Conservation (phyloP, 2,113 vertebrate species). For the Octodon degus region DNA sequence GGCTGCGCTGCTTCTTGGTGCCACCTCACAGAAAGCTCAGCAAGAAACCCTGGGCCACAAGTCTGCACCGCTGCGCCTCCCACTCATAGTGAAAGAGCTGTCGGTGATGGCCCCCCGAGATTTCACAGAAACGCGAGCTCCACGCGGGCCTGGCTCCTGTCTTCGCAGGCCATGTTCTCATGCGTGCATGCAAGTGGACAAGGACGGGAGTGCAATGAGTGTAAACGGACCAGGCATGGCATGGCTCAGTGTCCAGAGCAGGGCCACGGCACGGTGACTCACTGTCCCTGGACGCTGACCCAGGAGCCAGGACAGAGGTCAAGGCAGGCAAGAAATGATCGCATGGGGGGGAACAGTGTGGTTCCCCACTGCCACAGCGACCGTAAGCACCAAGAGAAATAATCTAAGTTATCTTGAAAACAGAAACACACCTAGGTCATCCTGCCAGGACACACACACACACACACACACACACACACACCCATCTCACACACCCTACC, state of each 20-base stretch:
- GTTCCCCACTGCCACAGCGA: not conserved
- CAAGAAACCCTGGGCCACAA: not conserved
- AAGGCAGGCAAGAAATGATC: not conserved
- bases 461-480: too few species aligned
- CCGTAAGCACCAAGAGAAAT: conserved; percentile 65
- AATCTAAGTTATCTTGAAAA: not conserved
- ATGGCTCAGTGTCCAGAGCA: not conserved
- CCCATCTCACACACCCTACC: conserved; percentile 1
- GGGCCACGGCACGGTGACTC: not conserved
- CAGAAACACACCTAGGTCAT: not conserved
- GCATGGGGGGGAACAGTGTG: not conserved
- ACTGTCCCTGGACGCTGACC: accelerated
- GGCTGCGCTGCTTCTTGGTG: accelerated
- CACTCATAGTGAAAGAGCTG: conserved; percentile 21
- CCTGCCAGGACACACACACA: not conserved
- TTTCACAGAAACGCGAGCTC: conserved; percentile 26
- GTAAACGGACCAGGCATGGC: conserved; percentile 4
- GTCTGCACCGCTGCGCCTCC: not conserved
- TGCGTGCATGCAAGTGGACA: not conserved
- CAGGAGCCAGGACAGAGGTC: not conserved
- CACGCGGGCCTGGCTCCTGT: not conserved
- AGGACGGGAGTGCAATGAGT: not conserved
- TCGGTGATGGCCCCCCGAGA: conserved; percentile 8
- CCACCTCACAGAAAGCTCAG: not conserved
- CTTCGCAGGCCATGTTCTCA: not conserved